Base-by-base conservation (phyloP, 2,113 vertebrate species). In the Conger conger region DNA sequence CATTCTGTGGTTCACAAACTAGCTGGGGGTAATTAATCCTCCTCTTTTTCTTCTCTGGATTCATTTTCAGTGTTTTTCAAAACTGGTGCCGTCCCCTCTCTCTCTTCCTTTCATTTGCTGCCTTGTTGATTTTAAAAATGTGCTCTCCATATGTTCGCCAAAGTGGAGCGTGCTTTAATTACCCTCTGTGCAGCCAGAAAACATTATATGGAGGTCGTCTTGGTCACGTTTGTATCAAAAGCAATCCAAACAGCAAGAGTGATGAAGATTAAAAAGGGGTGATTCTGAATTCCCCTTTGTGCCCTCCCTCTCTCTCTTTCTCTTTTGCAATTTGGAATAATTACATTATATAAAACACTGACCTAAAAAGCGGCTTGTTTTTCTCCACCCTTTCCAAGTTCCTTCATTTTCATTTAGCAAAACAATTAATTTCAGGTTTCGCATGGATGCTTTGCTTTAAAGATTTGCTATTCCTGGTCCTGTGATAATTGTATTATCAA, bases 11-110 rank as follows among this genome's bases (percentile, higher is more conserved):
- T 76, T 79, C 54, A 18, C 42, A 50, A 42, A 79, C 20, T 79
- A 83, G 76, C 85, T 30, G 85, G 81, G 45, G 73, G 80, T 86
- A 86, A 86, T 82, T 82, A 86, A 76, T 82, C 80, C 40, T 57
- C 7, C 50, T 82, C 79, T 82, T 85, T 82, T 50, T 82, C 20
- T 57, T 38, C 50, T 20, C 68, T 57, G 68, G 60, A 85, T 73
- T 68, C 57, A 68, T 76, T 42, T 76, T 79, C 30, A 81, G 18
- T 63, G 23, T 84, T 40, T 42, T 84, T 60, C 45, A 45, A 76
- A 80, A 63, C 37, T 36, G 4, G 53, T 80, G 77, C 27, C 83
- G 50, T n/a, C 80, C 33, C 80, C 80, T 16, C 38, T 17, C 36
- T 16, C 35, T 79, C 54, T 84, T 79, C 35, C 83, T 84, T 79